These are phyloP conservation scores for Ochotona curzoniae DNA, from an alignment of 2,113 vertebrate species.

Conservation along the genomic window DNA sequence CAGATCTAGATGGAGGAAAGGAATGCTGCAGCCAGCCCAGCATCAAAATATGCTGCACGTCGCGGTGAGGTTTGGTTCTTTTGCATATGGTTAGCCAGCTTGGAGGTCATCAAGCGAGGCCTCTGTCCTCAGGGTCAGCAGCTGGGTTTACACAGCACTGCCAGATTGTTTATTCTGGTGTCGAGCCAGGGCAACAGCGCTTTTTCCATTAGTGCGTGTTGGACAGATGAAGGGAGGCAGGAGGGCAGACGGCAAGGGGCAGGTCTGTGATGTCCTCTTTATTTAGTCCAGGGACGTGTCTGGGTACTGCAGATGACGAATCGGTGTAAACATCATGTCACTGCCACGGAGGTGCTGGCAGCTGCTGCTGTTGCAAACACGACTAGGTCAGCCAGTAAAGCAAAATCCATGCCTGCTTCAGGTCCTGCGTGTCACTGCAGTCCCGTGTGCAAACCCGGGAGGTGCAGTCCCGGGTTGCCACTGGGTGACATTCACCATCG, in stretches of 20 bases:
- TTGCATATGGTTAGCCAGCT: slow-evolving; percentile 79
- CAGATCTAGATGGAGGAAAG: slow-evolving; percentile 60
- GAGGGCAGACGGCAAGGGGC: slow-evolving; percentile 67
- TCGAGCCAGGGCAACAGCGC: slow-evolving; percentile 78
- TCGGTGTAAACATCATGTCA: slow-evolving; percentile 69
- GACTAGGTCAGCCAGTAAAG: slow-evolving; percentile 52
- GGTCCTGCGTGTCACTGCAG: rapidly evolving
- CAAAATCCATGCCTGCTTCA: neutral
- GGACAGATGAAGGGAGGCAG: slow-evolving; percentile 75
- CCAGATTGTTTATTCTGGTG: slow-evolving; percentile 83
- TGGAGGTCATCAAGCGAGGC: slow-evolving; percentile 80
- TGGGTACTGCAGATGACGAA: slow-evolving; percentile 71
- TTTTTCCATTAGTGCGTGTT: slow-evolving; percentile 82
- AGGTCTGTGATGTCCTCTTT: slow-evolving; percentile 78
- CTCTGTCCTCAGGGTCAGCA: slow-evolving; percentile 77
- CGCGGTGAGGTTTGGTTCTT: slow-evolving; percentile 75
- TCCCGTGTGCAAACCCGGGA: neutral
- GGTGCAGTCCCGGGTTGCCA: no score
- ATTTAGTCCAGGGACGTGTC: slow-evolving; percentile 80
- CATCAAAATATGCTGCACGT: slow-evolving; percentile 49
- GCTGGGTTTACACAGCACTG: slow-evolving; percentile 84
- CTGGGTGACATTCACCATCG: neutral
- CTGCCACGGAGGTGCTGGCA: neutral
- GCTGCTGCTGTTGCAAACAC: slow-evolving; percentile 58
- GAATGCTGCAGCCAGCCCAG: slow-evolving; percentile 70